phyloP scores from a whole-genome alignment of 2,113 vertebrate species.

The Anhinga anhinga region DNA sequence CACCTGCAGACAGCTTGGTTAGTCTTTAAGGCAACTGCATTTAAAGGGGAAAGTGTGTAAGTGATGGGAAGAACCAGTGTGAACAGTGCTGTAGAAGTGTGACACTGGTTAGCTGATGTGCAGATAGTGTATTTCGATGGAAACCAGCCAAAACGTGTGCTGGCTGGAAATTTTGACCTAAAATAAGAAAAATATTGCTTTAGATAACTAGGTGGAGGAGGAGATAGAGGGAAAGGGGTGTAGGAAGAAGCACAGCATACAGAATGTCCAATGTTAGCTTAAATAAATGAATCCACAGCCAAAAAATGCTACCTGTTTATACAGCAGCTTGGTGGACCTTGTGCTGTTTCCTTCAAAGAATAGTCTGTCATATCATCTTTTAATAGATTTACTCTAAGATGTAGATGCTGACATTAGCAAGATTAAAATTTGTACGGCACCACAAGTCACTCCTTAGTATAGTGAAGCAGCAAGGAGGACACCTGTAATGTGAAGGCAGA shows the following conservation, averaged over 20 bases:
- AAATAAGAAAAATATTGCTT: neutral
- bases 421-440: neutral
- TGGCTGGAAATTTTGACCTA: slow-evolving; percentile 22
- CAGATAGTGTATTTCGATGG: slow-evolving; percentile 14
- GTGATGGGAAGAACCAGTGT: slow-evolving; percentile 4
- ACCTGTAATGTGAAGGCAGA: neutral
- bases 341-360: neutral
- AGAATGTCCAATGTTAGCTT: neutral
- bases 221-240: neutral
- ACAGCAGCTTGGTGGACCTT: neutral
- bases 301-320: neutral
- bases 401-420: neutral
- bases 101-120: slow-evolving; percentile 21
- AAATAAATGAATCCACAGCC: neutral
- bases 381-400: neutral
- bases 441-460: neutral
- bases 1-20: neutral
- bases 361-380: neutral
- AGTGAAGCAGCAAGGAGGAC: neutral
- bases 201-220: neutral
- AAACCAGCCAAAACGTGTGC: neutral
- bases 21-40: neutral
- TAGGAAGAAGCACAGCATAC: neutral
- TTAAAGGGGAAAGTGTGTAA: neutral
- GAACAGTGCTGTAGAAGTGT: neutral